phyloP scores from a whole-genome alignment of 2,888 invertebrate genomes.

The Malthinus flaveolus region DNA sequence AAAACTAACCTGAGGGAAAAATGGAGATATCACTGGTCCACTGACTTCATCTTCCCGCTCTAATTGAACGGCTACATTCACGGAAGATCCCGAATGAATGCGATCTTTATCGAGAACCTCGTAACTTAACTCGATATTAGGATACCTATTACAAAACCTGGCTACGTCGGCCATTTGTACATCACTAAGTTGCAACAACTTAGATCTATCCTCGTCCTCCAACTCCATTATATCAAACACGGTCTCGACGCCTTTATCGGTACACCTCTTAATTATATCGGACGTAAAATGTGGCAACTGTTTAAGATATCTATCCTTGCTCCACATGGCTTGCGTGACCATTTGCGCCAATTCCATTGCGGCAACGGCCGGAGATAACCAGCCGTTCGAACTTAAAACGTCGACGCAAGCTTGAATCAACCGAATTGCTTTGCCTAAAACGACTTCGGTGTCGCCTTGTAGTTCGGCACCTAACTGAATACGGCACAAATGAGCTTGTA shows the following conservation, averaged over 20 bases:
- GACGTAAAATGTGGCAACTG: slow-evolving; percentile 94
- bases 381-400: slow-evolving; percentile 93
- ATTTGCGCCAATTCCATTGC: slow-evolving; percentile 99
- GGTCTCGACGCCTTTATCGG: slow-evolving; percentile 88
- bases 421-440: slow-evolving; percentile 83
- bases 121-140: slow-evolving; percentile 94
- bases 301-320: slow-evolving; percentile 95
- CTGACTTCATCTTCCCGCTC: slow-evolving; percentile 97
- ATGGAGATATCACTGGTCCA: slow-evolving; percentile 97
- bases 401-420: slow-evolving; percentile 95
- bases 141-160: slow-evolving; percentile 97
- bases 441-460: slow-evolving; percentile 92
- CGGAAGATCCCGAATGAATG: slow-evolving; percentile 80
- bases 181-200: slow-evolving; percentile 78
- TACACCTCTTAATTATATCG: slow-evolving; percentile 88
- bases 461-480: slow-evolving; percentile 94
- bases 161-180: slow-evolving; percentile 97
- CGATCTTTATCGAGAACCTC: slow-evolving; percentile 83
- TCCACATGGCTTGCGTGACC: slow-evolving; percentile 99
- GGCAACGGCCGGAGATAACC: slow-evolving; percentile 97
- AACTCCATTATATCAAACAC: slow-evolving; percentile 96
- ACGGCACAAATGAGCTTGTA: slow-evolving; percentile 95
- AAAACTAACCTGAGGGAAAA: slow-evolving; percentile 86
- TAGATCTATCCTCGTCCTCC: slow-evolving; percentile 85
- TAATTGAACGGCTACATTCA: slow-evolving; percentile 87